Conservation (phyloP, 2,888 invertebrate genomes). For the Pasiphila rectangulata region DNA sequence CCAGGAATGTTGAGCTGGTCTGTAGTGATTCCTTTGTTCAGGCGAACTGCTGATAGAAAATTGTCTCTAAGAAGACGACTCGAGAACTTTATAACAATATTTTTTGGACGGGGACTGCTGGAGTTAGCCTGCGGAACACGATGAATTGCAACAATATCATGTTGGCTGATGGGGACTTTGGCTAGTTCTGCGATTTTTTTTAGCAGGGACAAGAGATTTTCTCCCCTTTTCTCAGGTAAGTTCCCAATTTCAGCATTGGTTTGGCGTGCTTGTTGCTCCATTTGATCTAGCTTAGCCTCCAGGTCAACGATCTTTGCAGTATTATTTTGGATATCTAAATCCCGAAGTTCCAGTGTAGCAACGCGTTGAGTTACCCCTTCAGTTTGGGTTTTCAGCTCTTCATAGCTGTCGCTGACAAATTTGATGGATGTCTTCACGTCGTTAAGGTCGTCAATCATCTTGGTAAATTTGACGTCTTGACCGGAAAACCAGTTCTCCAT, state of each 20-base stretch:
- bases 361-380: background rate
- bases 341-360: background rate
- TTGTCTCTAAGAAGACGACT: background rate
- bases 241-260: background rate
- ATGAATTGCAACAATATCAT: background rate
- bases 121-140: background rate
- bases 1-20: background rate
- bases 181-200: background rate
- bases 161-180: background rate
- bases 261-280: background rate
- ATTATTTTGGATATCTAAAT: background rate
- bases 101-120: background rate
- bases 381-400: background rate
- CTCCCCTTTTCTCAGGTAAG: background rate
- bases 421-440: background rate
- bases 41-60: background rate
- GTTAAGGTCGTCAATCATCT: background rate
- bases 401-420: background rate
- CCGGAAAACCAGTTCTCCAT: background rate
- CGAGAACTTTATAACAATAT: slow-evolving; percentile 1
- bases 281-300: background rate
- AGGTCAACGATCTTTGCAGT: background rate
- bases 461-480: background rate
- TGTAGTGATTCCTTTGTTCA: background rate
- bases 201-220: background rate